A percentile compares a stretch with the other conserved stretches of the same genome.
phyloP scores from a whole-genome alignment of 2,888 invertebrate genomes.

The Eueremaeus valkanovi region DNA sequence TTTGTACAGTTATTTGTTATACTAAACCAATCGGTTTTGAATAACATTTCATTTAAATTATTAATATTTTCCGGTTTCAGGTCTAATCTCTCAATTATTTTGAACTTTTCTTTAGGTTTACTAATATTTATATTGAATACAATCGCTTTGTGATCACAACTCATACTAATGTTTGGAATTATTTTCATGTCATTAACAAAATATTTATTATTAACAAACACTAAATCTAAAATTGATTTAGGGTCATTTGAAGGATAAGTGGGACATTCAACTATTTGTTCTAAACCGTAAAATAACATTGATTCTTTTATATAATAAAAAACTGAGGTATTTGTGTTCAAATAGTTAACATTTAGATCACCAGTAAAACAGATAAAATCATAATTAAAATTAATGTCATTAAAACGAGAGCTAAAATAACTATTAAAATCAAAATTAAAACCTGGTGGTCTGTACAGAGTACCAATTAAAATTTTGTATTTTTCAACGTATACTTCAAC shows the following conservation, averaged over 20 bases:
- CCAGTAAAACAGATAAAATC: neutral
- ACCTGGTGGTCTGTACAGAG: no score
- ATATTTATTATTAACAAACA: neutral
- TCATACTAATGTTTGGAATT: neutral
- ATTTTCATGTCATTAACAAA: neutral
- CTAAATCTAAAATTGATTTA: slow-evolving; percentile 3
- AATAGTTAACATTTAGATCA: neutral
- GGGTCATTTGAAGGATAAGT: neutral
- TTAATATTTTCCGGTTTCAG: neutral
- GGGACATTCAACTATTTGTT: neutral
- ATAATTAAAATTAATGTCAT: no score
- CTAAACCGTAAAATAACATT: neutral
- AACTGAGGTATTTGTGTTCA: no score
- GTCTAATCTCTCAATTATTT: neutral
- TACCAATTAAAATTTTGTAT: no score
- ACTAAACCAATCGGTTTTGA: neutral
- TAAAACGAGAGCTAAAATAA: no score
- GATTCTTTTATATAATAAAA: no score
- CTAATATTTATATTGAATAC: neutral
- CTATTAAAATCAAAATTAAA: no score
- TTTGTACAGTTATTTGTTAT: neutral
- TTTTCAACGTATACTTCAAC: no score
- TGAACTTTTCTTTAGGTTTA: neutral
- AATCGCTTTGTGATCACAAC: neutral
- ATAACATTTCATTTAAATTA: neutral